phyloP scores from a whole-genome alignment of 1,140 invertebrate genomes.

The Cataglyphis hispanica region DNA sequence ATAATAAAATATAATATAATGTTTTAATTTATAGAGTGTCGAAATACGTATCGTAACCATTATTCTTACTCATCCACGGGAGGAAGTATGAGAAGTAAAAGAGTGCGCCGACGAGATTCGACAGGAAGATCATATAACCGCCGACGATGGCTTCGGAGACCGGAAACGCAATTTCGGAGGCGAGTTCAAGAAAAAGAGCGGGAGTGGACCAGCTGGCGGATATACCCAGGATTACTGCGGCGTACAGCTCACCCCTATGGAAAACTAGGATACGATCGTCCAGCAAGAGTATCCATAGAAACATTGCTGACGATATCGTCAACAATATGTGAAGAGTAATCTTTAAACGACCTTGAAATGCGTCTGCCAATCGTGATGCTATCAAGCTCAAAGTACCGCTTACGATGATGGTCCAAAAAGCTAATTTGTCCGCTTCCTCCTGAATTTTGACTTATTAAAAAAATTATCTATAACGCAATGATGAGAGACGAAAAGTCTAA shows the following conservation, averaged over 20 bases:
- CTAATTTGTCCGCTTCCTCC: constrained; percentile 80
- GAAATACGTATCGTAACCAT: background rate
- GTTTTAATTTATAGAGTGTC: background rate
- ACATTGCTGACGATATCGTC: constrained; percentile 78
- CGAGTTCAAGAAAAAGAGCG: constrained; percentile 86
- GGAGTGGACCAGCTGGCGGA: constrained; percentile 84
- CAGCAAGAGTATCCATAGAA: constrained; percentile 81
- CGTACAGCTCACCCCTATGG: constrained; percentile 76
- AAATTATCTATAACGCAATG: background rate
- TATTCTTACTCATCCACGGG: constrained; percentile 79
- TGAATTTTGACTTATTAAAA: constrained; percentile 32
- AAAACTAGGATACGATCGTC: constrained; percentile 76
- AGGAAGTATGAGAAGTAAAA: constrained; percentile 84
- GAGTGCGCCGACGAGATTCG: constrained; percentile 82
- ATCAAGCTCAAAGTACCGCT: constrained; percentile 78
- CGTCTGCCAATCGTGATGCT: constrained; percentile 79
- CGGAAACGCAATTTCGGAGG: constrained; percentile 86
- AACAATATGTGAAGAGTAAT: constrained; percentile 78
- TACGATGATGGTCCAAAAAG: constrained; percentile 81
- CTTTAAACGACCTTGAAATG: constrained; percentile 80
- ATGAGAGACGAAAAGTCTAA: background rate
- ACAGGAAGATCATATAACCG: constrained; percentile 84
- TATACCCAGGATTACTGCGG: constrained; percentile 81
- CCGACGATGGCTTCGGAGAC: constrained; percentile 86
- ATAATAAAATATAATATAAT: background rate